Conservation (phyloP, 2,797 vertebrate genomes). For the Crocodylus rhombifer region DNA sequence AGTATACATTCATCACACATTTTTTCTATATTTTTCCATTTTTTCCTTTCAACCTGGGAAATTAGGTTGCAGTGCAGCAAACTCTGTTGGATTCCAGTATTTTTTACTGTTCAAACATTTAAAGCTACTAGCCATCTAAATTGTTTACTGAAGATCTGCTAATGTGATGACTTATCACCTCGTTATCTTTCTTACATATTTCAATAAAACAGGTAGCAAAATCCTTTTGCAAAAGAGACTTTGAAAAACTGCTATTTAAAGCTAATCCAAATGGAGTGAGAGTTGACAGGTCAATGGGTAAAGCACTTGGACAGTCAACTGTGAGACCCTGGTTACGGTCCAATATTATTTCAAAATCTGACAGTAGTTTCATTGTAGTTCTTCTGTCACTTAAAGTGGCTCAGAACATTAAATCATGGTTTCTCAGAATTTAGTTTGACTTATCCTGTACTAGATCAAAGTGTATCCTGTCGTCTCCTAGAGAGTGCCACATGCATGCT, state of each 20-base stretch:
- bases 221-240: not conserved
- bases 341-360: not conserved
- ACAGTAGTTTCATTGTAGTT: not conserved
- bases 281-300: slow-evolving; percentile 1
- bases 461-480: not conserved
- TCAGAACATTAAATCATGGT: not conserved
- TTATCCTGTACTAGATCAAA: not conserved
- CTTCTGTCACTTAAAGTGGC: not conserved
- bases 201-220: not conserved
- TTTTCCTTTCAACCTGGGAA: slow-evolving; percentile 25
- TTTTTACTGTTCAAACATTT: not conserved
- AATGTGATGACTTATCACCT: not conserved
- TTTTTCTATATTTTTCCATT: not conserved
- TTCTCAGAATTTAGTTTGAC: not conserved
- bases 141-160: slow-evolving; percentile 33
- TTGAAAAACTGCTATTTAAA: not conserved
- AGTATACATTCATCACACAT: not conserved
- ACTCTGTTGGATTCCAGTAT: not conserved
- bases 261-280: not conserved
- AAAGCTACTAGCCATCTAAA: not conserved
- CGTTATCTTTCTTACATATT: not conserved
- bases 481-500: not conserved
- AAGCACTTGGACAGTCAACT: not conserved
- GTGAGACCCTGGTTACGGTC: not conserved
- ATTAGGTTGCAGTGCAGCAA: not conserved